Percentiles rank a stretch among this genome's conserved stretches.
Evolutionary conservation across 2,888 invertebrate genomes (phyloP).

Genomic region (Tetramorium bicarinatum): DNA sequence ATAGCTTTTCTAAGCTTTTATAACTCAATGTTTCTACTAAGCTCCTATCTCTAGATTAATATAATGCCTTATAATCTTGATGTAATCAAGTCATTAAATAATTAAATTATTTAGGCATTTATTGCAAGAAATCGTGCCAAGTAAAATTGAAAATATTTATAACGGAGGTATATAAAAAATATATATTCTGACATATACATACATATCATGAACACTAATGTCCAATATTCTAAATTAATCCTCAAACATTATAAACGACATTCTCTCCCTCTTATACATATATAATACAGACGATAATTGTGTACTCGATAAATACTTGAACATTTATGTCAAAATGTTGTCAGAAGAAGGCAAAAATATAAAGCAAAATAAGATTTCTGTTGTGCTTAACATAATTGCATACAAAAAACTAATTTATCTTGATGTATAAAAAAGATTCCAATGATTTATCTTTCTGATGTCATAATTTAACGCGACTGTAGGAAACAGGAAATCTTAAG

Average conservation of each 20-base stretch:
- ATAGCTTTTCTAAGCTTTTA: neutral
- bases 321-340: conserved; percentile 9
- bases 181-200: neutral
- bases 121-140: neutral
- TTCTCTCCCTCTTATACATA: neutral
- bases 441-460: neutral
- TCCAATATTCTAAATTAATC: neutral
- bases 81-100: conserved; percentile 1
- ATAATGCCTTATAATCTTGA: neutral
- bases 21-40: neutral
- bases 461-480: neutral
- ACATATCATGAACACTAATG: neutral
- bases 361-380: neutral
- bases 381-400: conserved; percentile 3
- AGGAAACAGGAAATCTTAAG: neutral
- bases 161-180: neutral
- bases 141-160: neutral
- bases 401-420: neutral
- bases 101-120: neutral
- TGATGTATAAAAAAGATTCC: neutral
- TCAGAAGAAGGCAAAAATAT: neutral
- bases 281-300: neutral
- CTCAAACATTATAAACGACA: neutral
- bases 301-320: conserved; percentile 17
- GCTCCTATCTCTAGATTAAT: neutral